Evolutionary conservation across 2,797 vertebrate species (phyloP), one percentile per base, ranked within the genome.

Genomic region (Lagocephalus sceleratus): DNA sequence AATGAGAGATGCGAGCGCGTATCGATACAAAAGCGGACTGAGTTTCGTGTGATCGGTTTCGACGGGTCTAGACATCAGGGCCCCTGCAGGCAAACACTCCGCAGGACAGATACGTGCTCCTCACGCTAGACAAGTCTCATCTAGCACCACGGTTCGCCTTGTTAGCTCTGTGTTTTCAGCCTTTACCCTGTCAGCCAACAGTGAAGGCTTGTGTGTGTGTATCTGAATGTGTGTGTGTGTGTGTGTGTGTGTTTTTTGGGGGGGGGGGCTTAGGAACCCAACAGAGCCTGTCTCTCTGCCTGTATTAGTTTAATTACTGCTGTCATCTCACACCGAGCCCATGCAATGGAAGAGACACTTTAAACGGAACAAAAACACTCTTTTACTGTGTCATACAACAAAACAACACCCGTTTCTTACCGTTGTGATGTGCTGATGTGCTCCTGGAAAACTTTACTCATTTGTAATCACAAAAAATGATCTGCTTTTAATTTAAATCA

Each of bases 231-330:
- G 51, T 20, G n/a, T 50, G 62, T 60, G 69, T 42, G 38, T 53
- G 21, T 46, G 62, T 39, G 22, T 51, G 51, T 49, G 21, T 38
- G 51, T 20, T 2, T 44, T 20, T 20, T 38, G 38, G 19, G 47
- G 55, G 62, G 20, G 66, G 54, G 20, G 66, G 52, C 70, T 47
- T n/a, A 41, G 45, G 39, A 21, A 70, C 54, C 63, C 50, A 67
- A 66, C 44, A 56, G 66, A 43, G 46, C 63, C 58, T 60, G 63
- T 69, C 63, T 77, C 29, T 84, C 58, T 69, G 51, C 68, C 64
- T 69, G 69, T 76, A 75, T 82, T 76, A 76, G 62, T 84, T 82
- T 83, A 87, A 85, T 88, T 88, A 84, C 70, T 72, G 70, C 76
- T 87, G 79, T 87, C 82, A 81, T 82, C 75, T 78, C 22, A 10